phyloP scores from a whole-genome alignment of 2,113 vertebrate species.

The Enhydra lutris region DNA sequence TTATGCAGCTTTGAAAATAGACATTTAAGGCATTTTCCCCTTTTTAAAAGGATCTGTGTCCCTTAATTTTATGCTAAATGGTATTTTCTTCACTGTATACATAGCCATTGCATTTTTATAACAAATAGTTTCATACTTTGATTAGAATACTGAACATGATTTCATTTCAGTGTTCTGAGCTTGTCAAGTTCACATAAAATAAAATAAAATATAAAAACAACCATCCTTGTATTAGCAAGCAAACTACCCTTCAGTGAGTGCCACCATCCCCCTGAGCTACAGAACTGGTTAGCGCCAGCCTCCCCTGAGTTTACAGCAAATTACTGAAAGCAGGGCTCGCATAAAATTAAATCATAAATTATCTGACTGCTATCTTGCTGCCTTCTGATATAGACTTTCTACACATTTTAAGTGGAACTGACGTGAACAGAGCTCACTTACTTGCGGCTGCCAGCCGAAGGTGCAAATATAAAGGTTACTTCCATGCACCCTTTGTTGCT shows the following conservation, averaged over 20 bases:
- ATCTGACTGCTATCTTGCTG: slow-evolving; percentile 96
- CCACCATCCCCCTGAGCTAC: slow-evolving; percentile 87
- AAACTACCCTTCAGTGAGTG: slow-evolving; percentile 89
- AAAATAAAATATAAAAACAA: slow-evolving; percentile 91
- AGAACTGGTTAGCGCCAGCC: slow-evolving; percentile 90
- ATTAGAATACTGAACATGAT: slow-evolving; percentile 88
- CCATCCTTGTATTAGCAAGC: slow-evolving; percentile 89
- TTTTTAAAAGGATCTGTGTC: slow-evolving; percentile 64
- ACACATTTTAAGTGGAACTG: slow-evolving; percentile 90
- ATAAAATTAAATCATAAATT: slow-evolving; percentile 99
- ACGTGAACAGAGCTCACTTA: slow-evolving; percentile 85
- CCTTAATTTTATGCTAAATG: slow-evolving; percentile 79
- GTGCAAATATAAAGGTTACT: slow-evolving; percentile 86
- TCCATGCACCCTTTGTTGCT: slow-evolving; percentile 81
- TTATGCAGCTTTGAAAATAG: slow-evolving; percentile 78
- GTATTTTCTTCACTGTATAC: slow-evolving; percentile 78
- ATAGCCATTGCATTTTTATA: slow-evolving; percentile 81
- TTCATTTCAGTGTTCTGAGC: slow-evolving; percentile 86
- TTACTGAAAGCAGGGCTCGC: slow-evolving; percentile 97
- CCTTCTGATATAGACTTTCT: slow-evolving; percentile 90
- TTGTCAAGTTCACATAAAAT: slow-evolving; percentile 90
- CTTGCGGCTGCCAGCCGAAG: slow-evolving; percentile 84
- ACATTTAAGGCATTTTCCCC: slow-evolving; percentile 69
- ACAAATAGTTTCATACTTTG: slow-evolving; percentile 84
- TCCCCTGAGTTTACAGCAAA: slow-evolving; percentile 96